Evolutionary conservation across 2,113 vertebrate genomes (phyloP).

Genomic region (Oreochromis niloticus): DNA sequence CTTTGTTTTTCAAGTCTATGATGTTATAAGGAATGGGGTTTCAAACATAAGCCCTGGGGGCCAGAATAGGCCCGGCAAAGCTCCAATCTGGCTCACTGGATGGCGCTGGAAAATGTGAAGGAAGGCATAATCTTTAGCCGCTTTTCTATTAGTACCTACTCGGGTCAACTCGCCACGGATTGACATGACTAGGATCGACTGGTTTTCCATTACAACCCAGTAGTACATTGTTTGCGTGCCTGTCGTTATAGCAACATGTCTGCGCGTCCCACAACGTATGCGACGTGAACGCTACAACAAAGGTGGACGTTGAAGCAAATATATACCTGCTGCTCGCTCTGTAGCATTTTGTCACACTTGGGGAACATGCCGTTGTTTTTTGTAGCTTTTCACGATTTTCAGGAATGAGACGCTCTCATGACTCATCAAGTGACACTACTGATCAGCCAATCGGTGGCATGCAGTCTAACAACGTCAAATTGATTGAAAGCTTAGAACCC

Average conservation of each 20-base stretch:
- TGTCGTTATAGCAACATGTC: not conserved
- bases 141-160: not conserved
- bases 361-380: not conserved
- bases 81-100: not conserved
- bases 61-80: not conserved
- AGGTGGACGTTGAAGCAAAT: not conserved
- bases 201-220: not conserved
- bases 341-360: not conserved
- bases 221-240: not conserved
- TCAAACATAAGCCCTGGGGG: not conserved
- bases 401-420: not conserved
- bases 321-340: not conserved
- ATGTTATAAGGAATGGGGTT: not conserved
- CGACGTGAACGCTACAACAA: not conserved
- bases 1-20: not conserved
- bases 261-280: accelerated
- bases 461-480: not conserved
- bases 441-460: not conserved
- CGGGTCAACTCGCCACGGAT: not conserved
- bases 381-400: not conserved
- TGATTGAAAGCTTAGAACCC: not conserved
- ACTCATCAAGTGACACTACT: not conserved
- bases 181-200: not conserved
- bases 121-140: not conserved
- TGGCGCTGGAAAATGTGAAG: not conserved